These are phyloP conservation scores for Mormyrops boulengeri DNA, from an alignment of 2,797 vertebrate genomes.

Conservation along the genomic window DNA sequence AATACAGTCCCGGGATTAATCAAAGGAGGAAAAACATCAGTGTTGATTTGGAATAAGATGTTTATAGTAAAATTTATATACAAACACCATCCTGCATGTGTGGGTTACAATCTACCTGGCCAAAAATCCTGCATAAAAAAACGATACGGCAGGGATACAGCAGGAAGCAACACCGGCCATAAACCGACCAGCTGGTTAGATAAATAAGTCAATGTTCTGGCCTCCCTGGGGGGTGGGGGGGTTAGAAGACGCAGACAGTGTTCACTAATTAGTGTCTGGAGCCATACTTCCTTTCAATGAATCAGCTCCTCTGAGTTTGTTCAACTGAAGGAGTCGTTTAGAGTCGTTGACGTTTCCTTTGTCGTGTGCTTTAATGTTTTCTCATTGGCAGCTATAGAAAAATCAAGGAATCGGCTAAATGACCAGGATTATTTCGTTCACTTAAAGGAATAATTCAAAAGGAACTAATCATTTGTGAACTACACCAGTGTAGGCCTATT, in stretches of 20 bases:
- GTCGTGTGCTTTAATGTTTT: not conserved
- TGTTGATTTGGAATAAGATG: not conserved
- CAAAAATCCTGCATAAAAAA: not conserved
- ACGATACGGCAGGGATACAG: not conserved
- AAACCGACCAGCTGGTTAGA: not conserved
- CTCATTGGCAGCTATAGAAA: not conserved
- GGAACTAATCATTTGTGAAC: not conserved
- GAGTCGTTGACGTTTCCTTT: not conserved
- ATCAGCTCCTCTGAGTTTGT: not conserved
- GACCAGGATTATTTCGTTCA: not conserved
- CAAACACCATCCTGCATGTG: not conserved
- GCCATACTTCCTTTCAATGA: not conserved
- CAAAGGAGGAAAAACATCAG: not conserved
- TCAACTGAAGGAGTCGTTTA: not conserved
- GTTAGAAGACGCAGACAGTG: not conserved
- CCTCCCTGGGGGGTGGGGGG: not conserved
- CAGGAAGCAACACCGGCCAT: not conserved
- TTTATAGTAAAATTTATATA: not conserved
- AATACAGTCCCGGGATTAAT: not conserved
- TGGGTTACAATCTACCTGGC: not conserved
- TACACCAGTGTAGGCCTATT: not conserved
- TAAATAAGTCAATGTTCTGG: not conserved
- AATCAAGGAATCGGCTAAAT: not conserved
- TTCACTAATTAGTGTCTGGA: not conserved
- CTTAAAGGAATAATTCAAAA: not conserved